Evolutionary conservation across 2,888 invertebrate species (phyloP).

Genomic region (Drosophila tanythrix): DNA sequence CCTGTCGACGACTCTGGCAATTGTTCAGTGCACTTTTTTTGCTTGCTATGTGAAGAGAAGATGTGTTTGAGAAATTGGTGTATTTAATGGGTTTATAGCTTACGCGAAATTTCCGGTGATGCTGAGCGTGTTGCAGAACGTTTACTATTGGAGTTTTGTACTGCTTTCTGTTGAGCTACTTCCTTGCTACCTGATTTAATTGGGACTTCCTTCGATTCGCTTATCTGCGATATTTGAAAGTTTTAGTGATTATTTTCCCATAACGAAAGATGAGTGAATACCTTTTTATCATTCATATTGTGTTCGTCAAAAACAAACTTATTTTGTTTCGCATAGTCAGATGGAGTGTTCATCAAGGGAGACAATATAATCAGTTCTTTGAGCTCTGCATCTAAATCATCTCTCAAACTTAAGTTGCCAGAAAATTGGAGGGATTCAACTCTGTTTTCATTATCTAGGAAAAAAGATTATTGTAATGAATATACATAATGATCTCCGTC

Average conservation of each 20-base stretch:
- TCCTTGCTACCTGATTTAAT: background rate
- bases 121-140: background rate
- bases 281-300: background rate
- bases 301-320: background rate
- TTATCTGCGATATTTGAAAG: background rate
- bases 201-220: background rate
- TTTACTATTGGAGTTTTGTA: background rate
- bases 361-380: constrained; percentile 36
- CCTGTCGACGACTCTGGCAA: background rate
- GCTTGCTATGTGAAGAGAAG: background rate
- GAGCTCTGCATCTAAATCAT: constrained; percentile 39
- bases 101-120: constrained; percentile 11
- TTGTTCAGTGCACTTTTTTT: constrained; percentile 4
- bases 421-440: background rate
- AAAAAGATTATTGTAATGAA: background rate
- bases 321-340: background rate
- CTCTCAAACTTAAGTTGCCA: constrained; percentile 34
- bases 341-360: constrained; percentile 8
- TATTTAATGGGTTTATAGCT: background rate
- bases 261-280: constrained; percentile 2
- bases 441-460: constrained; percentile 6
- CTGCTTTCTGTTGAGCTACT: background rate
- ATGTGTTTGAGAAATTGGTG: background rate
- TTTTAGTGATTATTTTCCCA: background rate
- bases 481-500: background rate